Conservation (phyloP, 2,888 invertebrate species). For the Aelia acuminata region DNA sequence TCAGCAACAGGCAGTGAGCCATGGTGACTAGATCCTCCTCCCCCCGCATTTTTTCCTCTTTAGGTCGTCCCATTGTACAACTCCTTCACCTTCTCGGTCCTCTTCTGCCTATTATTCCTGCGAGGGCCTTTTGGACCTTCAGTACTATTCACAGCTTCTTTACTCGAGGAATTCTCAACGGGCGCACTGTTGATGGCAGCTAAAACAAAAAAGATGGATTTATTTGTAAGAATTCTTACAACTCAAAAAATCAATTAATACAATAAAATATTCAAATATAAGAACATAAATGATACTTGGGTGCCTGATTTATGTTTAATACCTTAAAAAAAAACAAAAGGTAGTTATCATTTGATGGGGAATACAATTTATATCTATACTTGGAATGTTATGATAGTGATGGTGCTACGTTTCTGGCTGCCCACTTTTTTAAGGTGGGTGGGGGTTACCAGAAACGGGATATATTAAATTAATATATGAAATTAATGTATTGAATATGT, state of each 20-base stretch:
- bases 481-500: too few relatives aligned
- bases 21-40: constrained; percentile 57
- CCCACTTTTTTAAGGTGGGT: too few relatives aligned
- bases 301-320: too few relatives aligned
- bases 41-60: constrained; percentile 51
- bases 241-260: neutral
- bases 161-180: constrained; percentile 61
- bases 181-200: constrained; percentile 62
- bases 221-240: neutral
- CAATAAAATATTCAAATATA: neutral
- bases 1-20: constrained; percentile 50
- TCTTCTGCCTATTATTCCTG: constrained; percentile 62
- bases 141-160: constrained; percentile 60
- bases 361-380: too few relatives aligned
- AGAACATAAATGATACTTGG: neutral
- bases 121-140: constrained; percentile 64
- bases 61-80: constrained; percentile 66
- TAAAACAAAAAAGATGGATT: constrained; percentile 46
- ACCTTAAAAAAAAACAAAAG: too few relatives aligned
- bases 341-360: too few relatives aligned
- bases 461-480: too few relatives aligned
- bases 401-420: too few relatives aligned
- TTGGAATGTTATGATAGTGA: too few relatives aligned
- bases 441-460: too few relatives aligned
- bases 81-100: constrained; percentile 64